Base-by-base conservation (phyloP, 2,797 vertebrate species). In the Pseudomugil gertrudae region DNA sequence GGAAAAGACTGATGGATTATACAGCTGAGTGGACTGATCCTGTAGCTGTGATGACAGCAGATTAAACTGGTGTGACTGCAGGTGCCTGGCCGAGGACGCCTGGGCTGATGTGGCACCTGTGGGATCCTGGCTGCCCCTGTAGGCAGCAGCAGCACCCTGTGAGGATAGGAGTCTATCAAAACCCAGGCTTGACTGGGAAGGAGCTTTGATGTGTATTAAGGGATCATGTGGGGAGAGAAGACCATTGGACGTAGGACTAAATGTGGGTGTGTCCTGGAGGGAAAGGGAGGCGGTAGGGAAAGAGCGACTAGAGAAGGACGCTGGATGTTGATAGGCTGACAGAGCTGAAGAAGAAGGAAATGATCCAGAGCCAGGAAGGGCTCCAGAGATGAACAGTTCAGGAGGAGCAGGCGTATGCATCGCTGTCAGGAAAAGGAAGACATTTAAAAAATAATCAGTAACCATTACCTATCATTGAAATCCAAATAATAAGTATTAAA, bases 351-450 rank as follows among this genome's bases (percentile, higher is more conserved):
- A 98, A 5, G 97, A 96, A 3, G 97, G 95, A 77, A 98, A 98
- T 9, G 96, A 96, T 53, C 96, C 95, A 63, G 96, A 97, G 75
- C 94, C 96, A 6, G 96, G 96, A 35, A 97, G 92, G 21, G 96
- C 95, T 3, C 97, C 96, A 23, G 97, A 98, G 90, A 98, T 98
- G 92, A 98, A 98, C 3, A 98, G 94, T 63, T 98, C 96, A 80
- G 97, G 95, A 47, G 96, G 97, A 57, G 95, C 96, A 55, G 97
- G 95, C 7, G 96, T 97, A 89, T 98, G 96, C 97, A 98, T 98
- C 70, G 97, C 97, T 98, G 87, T 57, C 51, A 69, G 69, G 47
- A 89, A 81, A 72, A 85, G 73, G 57, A 86, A 87, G 60, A 87
- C 43, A 83, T 68, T 56, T 2, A 10, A 84, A 78, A 80, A 87